These are phyloP conservation scores for Euthynnus affinis DNA, from an alignment of 2,797 vertebrate species.

Conservation along the genomic window DNA sequence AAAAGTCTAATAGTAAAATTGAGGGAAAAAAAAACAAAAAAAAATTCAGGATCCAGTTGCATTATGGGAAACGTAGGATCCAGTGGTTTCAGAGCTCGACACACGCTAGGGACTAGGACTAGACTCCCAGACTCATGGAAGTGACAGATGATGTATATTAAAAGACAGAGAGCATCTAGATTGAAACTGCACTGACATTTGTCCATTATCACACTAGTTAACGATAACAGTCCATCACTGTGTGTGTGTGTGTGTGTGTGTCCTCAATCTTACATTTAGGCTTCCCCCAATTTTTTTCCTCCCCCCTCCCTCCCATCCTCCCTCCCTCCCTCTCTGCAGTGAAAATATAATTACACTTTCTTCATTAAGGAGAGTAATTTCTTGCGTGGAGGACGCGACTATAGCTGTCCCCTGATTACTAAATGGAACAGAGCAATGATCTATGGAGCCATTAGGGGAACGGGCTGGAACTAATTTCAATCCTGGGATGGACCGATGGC, in stretches of 20 bases:
- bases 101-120: too few relatives aligned
- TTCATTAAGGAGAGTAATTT: conserved; percentile 85
- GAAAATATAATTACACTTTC: conserved; percentile 83
- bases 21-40: too few relatives aligned
- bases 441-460: conserved; percentile 87
- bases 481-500: conserved; percentile 78
- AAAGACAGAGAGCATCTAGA: not conserved
- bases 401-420: conserved; percentile 86
- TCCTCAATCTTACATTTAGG: conserved; percentile 52
- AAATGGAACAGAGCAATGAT: conserved; percentile 86
- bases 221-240: conserved; percentile 28
- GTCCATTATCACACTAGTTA: not conserved
- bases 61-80: not conserved
- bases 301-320: conserved; percentile 1
- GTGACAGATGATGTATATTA: not conserved
- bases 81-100: not conserved
- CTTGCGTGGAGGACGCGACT: conserved; percentile 73
- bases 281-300: conserved; percentile 4
- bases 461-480: conserved; percentile 84
- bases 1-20: too few relatives aligned
- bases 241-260: conserved; percentile 39
- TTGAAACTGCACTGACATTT: conserved; percentile 4
- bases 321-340: conserved; percentile 44
- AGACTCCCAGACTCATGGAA: not conserved
- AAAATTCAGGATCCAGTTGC: not conserved